Evolutionary conservation across 1,140 invertebrate genomes (phyloP).

Genomic region (Orchesella cincta): DNA sequence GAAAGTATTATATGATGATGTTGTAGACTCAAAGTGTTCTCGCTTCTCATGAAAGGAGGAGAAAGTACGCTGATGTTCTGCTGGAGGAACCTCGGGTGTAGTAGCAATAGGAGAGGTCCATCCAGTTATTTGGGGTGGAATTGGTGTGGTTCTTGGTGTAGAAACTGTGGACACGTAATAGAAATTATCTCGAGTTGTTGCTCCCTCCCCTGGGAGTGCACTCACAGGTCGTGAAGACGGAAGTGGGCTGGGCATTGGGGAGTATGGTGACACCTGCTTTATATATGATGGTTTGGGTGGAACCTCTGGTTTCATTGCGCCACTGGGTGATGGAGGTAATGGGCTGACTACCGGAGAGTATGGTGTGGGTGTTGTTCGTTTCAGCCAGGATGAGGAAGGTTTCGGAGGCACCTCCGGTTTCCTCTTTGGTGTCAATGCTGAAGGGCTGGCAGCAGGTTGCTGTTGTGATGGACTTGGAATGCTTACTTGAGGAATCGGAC

Average conservation of each 20-base stretch:
- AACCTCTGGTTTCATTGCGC: slow-evolving; percentile 21
- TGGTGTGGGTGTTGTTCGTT: neutral
- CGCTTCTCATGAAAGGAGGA: slow-evolving; percentile 29
- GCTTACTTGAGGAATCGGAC: slow-evolving; percentile 3
- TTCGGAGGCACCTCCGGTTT: slow-evolving; percentile 15
- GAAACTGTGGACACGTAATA: slow-evolving; percentile 45
- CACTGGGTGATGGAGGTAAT: neutral
- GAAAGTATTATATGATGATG: neutral
- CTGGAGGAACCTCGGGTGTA: slow-evolving; percentile 59
- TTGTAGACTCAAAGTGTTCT: slow-evolving; percentile 35
- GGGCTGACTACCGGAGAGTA: slow-evolving; percentile 13
- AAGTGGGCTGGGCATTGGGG: neutral
- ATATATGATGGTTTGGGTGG: neutral
- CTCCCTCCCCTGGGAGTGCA: neutral
- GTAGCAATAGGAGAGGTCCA: slow-evolving; percentile 58
- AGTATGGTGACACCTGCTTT: neutral
- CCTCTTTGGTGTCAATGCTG: neutral
- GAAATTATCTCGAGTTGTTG: neutral
- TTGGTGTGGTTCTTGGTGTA: slow-evolving; percentile 40
- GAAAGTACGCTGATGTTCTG: neutral
- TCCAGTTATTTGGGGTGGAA: slow-evolving; percentile 57
- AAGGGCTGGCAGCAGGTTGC: neutral
- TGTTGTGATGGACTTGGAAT: slow-evolving; percentile 6
- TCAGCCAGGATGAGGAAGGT: neutral
- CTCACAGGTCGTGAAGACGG: neutral